Conservation (phyloP, 2,113 vertebrate genomes). For the Pachyramphus minor region DNA sequence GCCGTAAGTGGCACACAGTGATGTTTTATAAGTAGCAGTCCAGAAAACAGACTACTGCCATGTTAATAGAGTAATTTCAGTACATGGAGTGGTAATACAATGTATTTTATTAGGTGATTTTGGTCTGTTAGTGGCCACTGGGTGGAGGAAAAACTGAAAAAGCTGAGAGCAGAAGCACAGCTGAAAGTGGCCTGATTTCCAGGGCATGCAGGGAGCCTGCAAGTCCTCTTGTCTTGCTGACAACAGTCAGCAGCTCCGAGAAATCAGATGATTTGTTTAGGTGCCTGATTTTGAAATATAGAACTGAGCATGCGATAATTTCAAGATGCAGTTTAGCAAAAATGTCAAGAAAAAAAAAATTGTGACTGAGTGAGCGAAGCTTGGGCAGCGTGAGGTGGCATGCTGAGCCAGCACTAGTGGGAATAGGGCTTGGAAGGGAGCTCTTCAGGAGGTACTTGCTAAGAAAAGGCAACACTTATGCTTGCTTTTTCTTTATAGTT, state of each 20-base stretch:
- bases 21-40: not conserved
- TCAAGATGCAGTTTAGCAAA: not conserved
- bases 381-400: not conserved
- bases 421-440: not conserved
- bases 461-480: not conserved
- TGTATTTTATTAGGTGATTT: not conserved
- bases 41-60: not conserved
- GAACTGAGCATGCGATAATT: not conserved
- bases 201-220: not conserved
- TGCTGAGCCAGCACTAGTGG: not conserved
- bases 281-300: not conserved
- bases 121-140: slow-evolving; percentile 49
- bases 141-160: slow-evolving; percentile 55
- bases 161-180: not conserved
- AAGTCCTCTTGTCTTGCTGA: not conserved
- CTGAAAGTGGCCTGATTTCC: not conserved
- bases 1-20: accelerated
- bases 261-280: not conserved
- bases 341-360: not conserved
- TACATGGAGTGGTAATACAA: not conserved
- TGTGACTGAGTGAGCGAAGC: accelerated
- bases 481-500: not conserved
- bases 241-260: not conserved
- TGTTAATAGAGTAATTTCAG: not conserved
- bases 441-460: not conserved